These are phyloP conservation scores for Hemithea aestivaria DNA, from an alignment of 2,888 invertebrate species.

Conservation along the genomic window DNA sequence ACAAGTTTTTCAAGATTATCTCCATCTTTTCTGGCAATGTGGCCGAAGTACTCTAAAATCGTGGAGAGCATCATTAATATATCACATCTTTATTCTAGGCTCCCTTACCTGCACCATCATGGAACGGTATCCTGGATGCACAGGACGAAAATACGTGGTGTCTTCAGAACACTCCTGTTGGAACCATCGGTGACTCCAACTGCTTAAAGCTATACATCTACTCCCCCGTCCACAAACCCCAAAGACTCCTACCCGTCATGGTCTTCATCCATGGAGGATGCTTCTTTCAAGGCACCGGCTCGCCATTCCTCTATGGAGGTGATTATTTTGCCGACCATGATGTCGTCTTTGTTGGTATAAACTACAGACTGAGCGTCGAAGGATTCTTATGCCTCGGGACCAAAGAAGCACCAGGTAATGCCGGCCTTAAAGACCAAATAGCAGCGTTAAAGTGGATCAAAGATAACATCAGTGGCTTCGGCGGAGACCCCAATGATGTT, in stretches of 20 bases:
- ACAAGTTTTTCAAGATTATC: too few relatives aligned
- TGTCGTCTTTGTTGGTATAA: slow-evolving; percentile 79
- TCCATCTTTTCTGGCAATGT: too few relatives aligned
- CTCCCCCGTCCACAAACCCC: slow-evolving; percentile 38
- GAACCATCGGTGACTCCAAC: slow-evolving; percentile 52
- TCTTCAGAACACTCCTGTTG: slow-evolving; percentile 50
- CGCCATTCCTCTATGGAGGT: slow-evolving; percentile 79
- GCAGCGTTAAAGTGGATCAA: slow-evolving; percentile 65
- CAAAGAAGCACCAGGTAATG: slow-evolving; percentile 82
- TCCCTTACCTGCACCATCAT: slow-evolving; percentile 58
- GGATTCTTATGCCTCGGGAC: slow-evolving; percentile 82
- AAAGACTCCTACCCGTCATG: slow-evolving; percentile 74
- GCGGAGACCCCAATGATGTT: slow-evolving; percentile 62
- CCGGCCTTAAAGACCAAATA: slow-evolving; percentile 77
- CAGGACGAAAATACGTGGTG: slow-evolving; percentile 62
- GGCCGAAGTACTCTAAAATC: neutral
- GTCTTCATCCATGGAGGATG: slow-evolving; percentile 83
- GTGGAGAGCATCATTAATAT: slow-evolving; percentile 18
- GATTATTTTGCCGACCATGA: slow-evolving; percentile 79
- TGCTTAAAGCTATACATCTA: slow-evolving; percentile 65
- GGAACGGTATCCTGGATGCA: slow-evolving; percentile 64
- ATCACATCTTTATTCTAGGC: slow-evolving; percentile 56
- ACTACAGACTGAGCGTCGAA: slow-evolving; percentile 79
- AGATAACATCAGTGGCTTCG: slow-evolving; percentile 59
- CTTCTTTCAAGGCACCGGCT: slow-evolving; percentile 79